Base-by-base conservation (phyloP, 2,888 invertebrate genomes). In the Crepidodera aurea region DNA sequence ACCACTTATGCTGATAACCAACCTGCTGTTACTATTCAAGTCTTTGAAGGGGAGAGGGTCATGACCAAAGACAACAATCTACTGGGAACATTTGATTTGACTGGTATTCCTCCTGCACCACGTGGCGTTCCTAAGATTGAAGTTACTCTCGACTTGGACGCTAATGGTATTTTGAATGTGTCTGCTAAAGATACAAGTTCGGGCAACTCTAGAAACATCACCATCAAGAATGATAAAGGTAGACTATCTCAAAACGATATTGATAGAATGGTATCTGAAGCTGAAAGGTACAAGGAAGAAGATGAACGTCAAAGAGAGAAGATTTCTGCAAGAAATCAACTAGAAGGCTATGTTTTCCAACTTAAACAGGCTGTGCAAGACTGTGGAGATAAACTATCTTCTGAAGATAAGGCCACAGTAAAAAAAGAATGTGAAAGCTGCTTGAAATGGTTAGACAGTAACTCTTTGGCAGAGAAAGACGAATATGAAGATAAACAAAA, bases 61-160 rank as follows among this genome's bases (percentile, higher is more conserved):
- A 89, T 91, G 90, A 91, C 91, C n/a, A 90, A 89, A 77, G 90
- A 91, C 80, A 91, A 91, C 82, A 90, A 91, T n/a, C n/a, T n/a
- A n/a, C n/a, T n/a, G n/a, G n/a, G n/a, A n/a, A n/a, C n/a, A n/a
- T n/a, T n/a, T n/a, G 87, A 88, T 71, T 76, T 88, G 66, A 86
- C 86, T 10, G 90, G 90, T 37, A 88, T 90, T 18, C 87, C 89
- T 8, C 88, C 88, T 0, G 89, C 89, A n/a, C 88, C 89, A 0
- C 82, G 88, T 39, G 89, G 89, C n/a, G n/a, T n/a, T n/a, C n/a
- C n/a, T n/a, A n/a, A n/a, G n/a, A n/a, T n/a, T n/a, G n/a, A n/a
- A n/a, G n/a, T n/a, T n/a, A n/a, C n/a, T n/a, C n/a, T n/a, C n/a
- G n/a, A n/a, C n/a, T n/a, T n/a, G n/a, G n/a, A n/a, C n/a, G n/a